Evolutionary conservation across 2,797 vertebrate species (phyloP), one percentile per base, ranked within the genome.

Genomic region (Taenioides sp.): DNA sequence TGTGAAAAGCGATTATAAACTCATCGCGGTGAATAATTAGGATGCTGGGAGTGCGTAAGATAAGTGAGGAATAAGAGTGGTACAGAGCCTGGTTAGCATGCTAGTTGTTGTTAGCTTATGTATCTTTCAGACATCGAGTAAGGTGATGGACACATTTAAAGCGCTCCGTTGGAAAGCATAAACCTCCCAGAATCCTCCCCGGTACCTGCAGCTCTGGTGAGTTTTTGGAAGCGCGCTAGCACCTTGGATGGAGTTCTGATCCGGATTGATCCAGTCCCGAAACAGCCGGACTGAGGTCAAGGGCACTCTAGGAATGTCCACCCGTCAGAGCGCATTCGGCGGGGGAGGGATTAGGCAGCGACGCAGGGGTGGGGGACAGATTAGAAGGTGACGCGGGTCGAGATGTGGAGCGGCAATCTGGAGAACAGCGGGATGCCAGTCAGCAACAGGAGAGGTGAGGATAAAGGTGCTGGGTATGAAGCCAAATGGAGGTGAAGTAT

Each of bases 381-480:
- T 92, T 91, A 88, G 87, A 84, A 77, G 69, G 72, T 5, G 78
- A 83, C 77, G 74, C 85, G 79, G 77, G 76, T 80, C 70, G 85
- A 86, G 86, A 86, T 83, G 75, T 84, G 81, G 75, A 87, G 85
- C 66, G 77, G 74, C 86, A 86, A 91, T 92, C 89, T 89, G 87
- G 79, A 67, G 14, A 86, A 74, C 81, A 7, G 84, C 17, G 16
- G 84, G 86, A 74, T 64, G 17, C 70, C 61, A 61, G 47, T 28
- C 49, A 62, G 68, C 75, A 73, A 49, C 61, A 22, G 65, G 40
- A 70, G 71, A 78, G 40, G 67, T 57, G 74, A 85, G 82, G 62
- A 54, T 68, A 54, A 70, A 52, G 37, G 16, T 28, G 10, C 11
- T 17, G 22, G 2, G 54, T 23, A n/a, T 10, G 11, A 57, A 23